Conservation (phyloP, 2,888 invertebrate species). For the Mechanitis messenoides region DNA sequence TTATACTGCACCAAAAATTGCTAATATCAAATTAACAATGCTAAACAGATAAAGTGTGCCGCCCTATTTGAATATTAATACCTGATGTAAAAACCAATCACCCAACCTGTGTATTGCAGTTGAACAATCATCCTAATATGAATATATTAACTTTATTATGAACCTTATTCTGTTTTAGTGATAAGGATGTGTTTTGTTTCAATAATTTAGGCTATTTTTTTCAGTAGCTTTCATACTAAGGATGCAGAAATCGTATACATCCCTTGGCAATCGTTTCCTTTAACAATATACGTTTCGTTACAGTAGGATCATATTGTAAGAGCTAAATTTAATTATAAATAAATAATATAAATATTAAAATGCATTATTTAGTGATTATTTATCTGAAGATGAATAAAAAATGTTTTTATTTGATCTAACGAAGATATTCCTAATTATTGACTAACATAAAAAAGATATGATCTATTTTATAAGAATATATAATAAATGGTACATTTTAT, state of each 20-base stretch:
- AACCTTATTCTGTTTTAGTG: neutral
- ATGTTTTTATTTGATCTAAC: too few relatives aligned
- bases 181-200: slow-evolving; percentile 4
- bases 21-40: slow-evolving; percentile 69
- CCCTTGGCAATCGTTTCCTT: slow-evolving; percentile 34
- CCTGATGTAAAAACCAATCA: slow-evolving; percentile 35
- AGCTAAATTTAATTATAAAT: too few relatives aligned
- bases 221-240: slow-evolving; percentile 5
- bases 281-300: slow-evolving; percentile 16
- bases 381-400: too few relatives aligned
- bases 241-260: slow-evolving; percentile 32
- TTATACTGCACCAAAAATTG: slow-evolving; percentile 67
- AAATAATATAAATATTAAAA: too few relatives aligned
- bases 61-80: slow-evolving; percentile 71
- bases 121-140: slow-evolving; percentile 20
- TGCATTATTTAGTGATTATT: too few relatives aligned
- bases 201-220: neutral
- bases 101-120: slow-evolving; percentile 31
- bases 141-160: neutral
- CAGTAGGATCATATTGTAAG: slow-evolving; percentile 18
- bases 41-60: slow-evolving; percentile 55
- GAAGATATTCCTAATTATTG: too few relatives aligned
- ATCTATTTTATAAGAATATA: too few relatives aligned
- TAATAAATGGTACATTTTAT: too few relatives aligned
- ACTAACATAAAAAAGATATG: too few relatives aligned